Conservation (phyloP, 2,113 vertebrate genomes). For the Syrmaticus mikado region DNA sequence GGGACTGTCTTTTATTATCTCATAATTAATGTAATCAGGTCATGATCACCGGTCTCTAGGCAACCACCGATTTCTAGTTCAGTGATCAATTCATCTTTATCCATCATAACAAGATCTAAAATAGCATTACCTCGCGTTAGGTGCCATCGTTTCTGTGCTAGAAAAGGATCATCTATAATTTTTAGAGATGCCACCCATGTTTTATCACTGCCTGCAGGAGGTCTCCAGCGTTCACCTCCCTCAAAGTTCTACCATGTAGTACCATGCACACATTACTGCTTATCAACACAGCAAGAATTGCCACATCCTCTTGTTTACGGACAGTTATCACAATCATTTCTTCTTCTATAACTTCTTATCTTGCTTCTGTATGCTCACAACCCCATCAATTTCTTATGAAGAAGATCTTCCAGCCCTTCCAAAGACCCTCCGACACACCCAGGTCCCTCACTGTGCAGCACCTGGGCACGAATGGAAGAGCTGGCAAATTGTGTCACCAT, state of each 20-base stretch:
- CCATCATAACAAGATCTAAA: conserved; percentile 69
- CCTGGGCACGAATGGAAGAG: not conserved
- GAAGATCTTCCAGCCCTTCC: not conserved
- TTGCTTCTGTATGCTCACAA: not conserved
- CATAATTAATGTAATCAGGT: conserved; percentile 75
- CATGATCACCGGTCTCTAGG: conserved; percentile 69
- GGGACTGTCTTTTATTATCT: conserved; percentile 69
- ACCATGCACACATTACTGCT: not conserved
- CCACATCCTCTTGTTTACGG: not conserved
- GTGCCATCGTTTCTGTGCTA: conserved; percentile 36
- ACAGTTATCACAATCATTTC: not conserved
- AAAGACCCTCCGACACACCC: not conserved
- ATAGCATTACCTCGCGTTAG: conserved; percentile 52
- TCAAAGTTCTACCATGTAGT: not conserved
- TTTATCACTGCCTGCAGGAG: conserved; percentile 58
- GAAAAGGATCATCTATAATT: conserved; percentile 50
- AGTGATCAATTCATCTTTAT: conserved; percentile 76
- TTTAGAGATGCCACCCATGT: conserved; percentile 35
- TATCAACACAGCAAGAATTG: not conserved
- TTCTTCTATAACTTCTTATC: not conserved
- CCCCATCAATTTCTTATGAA: not conserved
- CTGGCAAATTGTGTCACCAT: not conserved
- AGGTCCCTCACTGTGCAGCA: not conserved
- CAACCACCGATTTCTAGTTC: conserved; percentile 73
- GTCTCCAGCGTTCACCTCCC: conserved; percentile 1